phyloP scores from a whole-genome alignment of 2,113 vertebrate species.

The Prionailurus viverrinus region DNA sequence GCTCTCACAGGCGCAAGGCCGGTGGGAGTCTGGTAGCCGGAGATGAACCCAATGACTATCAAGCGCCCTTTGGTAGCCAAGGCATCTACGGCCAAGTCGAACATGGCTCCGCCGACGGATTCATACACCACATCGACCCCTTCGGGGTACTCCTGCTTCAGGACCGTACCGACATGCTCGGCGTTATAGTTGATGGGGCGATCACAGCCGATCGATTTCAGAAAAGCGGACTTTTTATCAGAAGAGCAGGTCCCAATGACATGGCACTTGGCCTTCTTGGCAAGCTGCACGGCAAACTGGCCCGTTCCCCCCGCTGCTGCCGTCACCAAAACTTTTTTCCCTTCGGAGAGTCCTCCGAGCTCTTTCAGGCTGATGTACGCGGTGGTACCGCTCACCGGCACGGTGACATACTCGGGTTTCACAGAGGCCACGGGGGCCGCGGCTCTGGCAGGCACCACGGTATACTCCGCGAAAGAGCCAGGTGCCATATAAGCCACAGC shows the following conservation, averaged over 20 bases:
- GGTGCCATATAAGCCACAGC: conserved; percentile 91
- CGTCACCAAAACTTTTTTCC: conserved; percentile 93
- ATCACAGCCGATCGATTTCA: conserved; percentile 94
- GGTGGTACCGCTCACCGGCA: conserved; percentile 93
- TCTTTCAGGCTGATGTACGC: conserved; percentile 94
- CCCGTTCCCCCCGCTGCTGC: conserved; percentile 95
- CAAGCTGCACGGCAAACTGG: conserved; percentile 95
- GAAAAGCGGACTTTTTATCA: conserved; percentile 92
- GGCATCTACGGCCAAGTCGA: conserved; percentile 90
- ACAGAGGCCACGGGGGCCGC: conserved; percentile 88
- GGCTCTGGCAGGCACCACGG: conserved; percentile 89
- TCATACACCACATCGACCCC: conserved; percentile 96
- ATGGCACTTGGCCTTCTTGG: conserved; percentile 94
- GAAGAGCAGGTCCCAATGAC: conserved; percentile 96
- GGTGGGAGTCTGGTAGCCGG: conserved; percentile 92
- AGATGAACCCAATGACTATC: conserved; percentile 94
- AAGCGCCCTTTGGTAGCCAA: conserved; percentile 92
- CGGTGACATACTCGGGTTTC: conserved; percentile 91
- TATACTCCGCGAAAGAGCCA: conserved; percentile 95
- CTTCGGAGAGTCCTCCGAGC: conserved; percentile 91
- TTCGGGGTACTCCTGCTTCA: conserved; percentile 90
- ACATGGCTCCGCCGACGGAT: conserved; percentile 93
- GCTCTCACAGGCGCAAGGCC: conserved; percentile 90
- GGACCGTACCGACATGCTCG: conserved; percentile 88
- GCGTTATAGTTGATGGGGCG: conserved; percentile 92